A percentile compares a stretch with the other conserved stretches of the same genome.
Conservation (phyloP, 2,113 vertebrate species). For the Nannobrachium achirus region DNA sequence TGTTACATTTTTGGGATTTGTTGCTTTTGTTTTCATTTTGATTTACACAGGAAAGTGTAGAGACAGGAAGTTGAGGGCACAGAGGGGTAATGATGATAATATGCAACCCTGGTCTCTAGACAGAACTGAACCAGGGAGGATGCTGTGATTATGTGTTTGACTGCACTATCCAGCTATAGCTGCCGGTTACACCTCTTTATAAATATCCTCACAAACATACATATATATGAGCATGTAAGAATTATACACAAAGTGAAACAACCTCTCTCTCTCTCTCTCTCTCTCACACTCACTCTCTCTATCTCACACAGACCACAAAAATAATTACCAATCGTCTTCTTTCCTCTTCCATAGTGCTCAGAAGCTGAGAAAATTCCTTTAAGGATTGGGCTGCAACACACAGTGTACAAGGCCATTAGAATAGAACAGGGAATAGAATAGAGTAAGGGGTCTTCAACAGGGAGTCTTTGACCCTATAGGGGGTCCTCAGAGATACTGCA, state of each 20-base stretch:
- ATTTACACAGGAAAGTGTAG: no score
- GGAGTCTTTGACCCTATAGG: no score
- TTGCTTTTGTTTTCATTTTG: no score
- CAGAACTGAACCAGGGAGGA: no score
- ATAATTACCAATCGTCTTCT: constrained; percentile 91
- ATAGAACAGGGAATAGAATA: background rate
- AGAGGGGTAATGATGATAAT: no score
- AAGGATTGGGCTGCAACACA: constrained; percentile 88
- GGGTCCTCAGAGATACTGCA: no score
- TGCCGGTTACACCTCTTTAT: background rate
- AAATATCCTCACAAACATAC: background rate
- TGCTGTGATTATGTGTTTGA: no score
- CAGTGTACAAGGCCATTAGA: background rate
- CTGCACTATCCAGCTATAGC: no score
- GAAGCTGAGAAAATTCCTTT: constrained; percentile 95
- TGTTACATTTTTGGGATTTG: no score
- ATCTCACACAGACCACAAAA: background rate
- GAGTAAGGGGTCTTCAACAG: no score
- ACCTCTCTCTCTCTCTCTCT: background rate
- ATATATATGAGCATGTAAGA: background rate
- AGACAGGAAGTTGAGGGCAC: no score
- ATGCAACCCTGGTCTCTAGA: background rate
- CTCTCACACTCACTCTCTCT: background rate
- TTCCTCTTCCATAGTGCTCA: constrained; percentile 96
- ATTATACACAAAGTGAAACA: no score